Conservation (phyloP, 2,797 vertebrate genomes). For the Clarias fuscus region DNA sequence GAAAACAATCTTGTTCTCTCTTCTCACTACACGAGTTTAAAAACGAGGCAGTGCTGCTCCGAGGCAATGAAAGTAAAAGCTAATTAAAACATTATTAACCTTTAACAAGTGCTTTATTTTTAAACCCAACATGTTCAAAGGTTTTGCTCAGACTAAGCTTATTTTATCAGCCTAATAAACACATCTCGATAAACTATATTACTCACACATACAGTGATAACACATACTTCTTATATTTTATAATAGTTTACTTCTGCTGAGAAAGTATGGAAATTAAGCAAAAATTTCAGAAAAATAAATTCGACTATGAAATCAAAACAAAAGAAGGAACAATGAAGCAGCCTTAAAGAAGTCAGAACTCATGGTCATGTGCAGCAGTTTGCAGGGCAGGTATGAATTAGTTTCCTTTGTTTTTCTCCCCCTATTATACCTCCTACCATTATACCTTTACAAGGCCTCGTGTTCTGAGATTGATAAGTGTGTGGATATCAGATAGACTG, state of each 20-base stretch:
- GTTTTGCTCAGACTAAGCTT: not conserved
- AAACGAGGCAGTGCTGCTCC: not conserved
- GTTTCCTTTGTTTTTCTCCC: not conserved
- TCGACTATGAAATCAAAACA: not conserved
- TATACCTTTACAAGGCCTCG: not conserved
- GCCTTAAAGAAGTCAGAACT: not conserved
- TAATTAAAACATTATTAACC: not conserved
- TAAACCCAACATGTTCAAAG: not conserved
- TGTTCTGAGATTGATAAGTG: not conserved
- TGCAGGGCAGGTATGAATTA: not conserved
- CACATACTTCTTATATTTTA: not conserved
- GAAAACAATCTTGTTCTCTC: not conserved
- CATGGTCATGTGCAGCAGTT: not conserved
- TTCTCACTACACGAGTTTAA: not conserved
- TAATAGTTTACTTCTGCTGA: not conserved
- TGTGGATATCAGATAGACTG: not conserved
- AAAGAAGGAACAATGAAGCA: not conserved
- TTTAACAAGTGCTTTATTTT: not conserved
- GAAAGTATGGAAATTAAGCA: not conserved
- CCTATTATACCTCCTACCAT: not conserved
- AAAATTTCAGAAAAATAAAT: not conserved
- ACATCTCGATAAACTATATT: not conserved
- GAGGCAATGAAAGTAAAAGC: not conserved
- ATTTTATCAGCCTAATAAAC: not conserved
- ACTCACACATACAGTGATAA: not conserved